Base-by-base conservation (phyloP, 2,113 vertebrate genomes). In the Chaetodon trifascialis region DNA sequence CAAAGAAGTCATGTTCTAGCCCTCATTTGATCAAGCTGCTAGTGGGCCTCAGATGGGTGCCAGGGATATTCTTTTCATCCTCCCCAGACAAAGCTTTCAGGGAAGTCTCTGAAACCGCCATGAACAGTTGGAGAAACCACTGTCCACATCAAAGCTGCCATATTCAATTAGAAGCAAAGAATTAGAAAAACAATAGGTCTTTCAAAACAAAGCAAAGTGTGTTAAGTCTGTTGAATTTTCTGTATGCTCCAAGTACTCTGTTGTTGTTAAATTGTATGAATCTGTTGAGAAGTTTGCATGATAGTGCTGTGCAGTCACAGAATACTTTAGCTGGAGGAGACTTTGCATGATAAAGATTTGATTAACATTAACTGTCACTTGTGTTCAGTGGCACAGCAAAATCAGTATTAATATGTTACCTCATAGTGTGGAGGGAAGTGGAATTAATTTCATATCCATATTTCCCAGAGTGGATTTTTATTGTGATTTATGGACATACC, bases 31-130 rank as follows among this genome's bases (percentile, higher is more conserved):
- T 82, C 8, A 10, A 42, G 67, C 72, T 83, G 68, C 76, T 73
- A 64, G 63, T 79, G 65, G 56, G 72, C 54, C 76, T 67, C 46
- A 23, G 76, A 81, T 9, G 30, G 58, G 67, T 79, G 74, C 54
- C 63, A 77, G 65, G 56, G 56, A 2, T 47, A 82, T 82, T 83
- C 44, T 75, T 86, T 86, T 85, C 73, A 76, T 62, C 65, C 2
- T 4, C 52, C 42, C 15, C 71, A 89, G 71, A 82, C 42, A 4
- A 52, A 67, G 52, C 66, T 78, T 78, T 74, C 52, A n/a, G 25
- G 47, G 79, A 79, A 60, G 73, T 71, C 52, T 70, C 51, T 16
- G 34, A 72, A 78, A 71, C 51, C 11, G 11, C 63, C 56, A 64
- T 21, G 52, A 70, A 47, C 51, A 63, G 62, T 21, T 38, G 65